These are phyloP conservation scores for Antechinus stuartii DNA, from an alignment of 2,113 vertebrate species.

Conservation along the genomic window DNA sequence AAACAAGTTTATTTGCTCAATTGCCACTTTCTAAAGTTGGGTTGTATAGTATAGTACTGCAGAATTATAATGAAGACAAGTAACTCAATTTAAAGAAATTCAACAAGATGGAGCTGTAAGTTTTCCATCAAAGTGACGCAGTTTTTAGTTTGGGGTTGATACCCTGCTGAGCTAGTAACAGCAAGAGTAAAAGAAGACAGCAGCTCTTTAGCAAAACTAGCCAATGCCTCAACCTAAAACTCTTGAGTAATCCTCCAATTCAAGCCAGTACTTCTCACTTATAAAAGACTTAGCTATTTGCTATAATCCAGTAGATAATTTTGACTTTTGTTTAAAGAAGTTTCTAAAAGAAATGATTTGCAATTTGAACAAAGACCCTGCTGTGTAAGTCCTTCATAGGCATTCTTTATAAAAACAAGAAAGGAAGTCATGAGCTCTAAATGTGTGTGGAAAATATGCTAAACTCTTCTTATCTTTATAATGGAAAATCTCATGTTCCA, in stretches of 20 bases:
- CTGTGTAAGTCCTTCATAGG: conserved; percentile 4
- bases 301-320: conserved; percentile 7
- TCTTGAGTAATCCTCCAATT: conserved; percentile 45
- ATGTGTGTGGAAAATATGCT: neutral
- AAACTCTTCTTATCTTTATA: conserved; percentile 2
- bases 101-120: conserved; percentile 49
- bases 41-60: conserved; percentile 49
- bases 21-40: conserved; percentile 30
- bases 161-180: conserved; percentile 68
- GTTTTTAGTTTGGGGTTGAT: conserved; percentile 53
- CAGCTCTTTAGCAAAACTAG: conserved; percentile 50
- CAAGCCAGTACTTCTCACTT: conserved; percentile 20
- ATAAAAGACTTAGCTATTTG: conserved; percentile 8
- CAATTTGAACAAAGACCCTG: conserved; percentile 46
- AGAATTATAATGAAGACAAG: conserved; percentile 68
- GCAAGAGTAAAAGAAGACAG: conserved; percentile 58
- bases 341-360: conserved; percentile 6
- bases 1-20: conserved; percentile 70
- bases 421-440: neutral
- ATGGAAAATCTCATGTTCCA: neutral
- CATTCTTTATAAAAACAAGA: neutral
- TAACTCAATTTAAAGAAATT: conserved; percentile 50
- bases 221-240: neutral
- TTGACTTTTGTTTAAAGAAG: conserved; percentile 49
- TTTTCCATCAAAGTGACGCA: conserved; percentile 33